Percentiles rank a stretch among this genome's conserved stretches.
Evolutionary conservation across 1,140 invertebrate genomes (phyloP).

Genomic region (Micrasema longulum): DNA sequence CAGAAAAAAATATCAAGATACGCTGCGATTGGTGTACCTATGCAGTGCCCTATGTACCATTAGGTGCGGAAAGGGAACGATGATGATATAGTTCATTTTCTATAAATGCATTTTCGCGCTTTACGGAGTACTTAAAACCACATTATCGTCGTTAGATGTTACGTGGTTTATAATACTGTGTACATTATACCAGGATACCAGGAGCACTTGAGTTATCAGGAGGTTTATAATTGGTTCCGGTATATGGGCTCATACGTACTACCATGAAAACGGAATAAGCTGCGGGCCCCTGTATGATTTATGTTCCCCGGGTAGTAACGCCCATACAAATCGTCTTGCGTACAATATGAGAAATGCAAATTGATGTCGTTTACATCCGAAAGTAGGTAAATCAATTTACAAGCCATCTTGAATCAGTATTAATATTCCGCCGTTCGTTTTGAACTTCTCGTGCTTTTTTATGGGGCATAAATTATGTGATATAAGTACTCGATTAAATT

Average conservation of each 20-base stretch:
- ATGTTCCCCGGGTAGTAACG: conserved; percentile 1
- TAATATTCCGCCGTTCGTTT: too few species aligned
- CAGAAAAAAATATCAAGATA: too few species aligned
- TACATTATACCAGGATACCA: conserved; percentile 10
- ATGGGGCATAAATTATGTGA: too few species aligned
- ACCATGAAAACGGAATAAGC: conserved; percentile 30
- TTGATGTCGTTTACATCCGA: background rate
- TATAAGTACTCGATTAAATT: too few species aligned
- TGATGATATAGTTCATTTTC: too few species aligned
- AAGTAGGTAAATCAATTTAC: background rate
- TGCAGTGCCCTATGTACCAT: too few species aligned
- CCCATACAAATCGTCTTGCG: conserved; percentile 10
- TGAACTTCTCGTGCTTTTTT: too few species aligned
- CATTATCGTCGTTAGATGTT: conserved; percentile 3
- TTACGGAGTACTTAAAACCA: conserved; percentile 2
- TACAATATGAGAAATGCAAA: conserved; percentile 13
- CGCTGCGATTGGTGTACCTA: too few species aligned
- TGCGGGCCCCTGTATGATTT: conserved; percentile 19
- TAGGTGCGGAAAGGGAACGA: too few species aligned
- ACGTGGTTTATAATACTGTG: conserved; percentile 15
- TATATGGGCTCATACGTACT: conserved; percentile 24
- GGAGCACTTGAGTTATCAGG: conserved; percentile 31
- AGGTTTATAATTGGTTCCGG: conserved; percentile 26
- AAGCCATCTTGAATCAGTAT: background rate
- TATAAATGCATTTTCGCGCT: too few species aligned